These are phyloP conservation scores for Macrobrachium nipponense DNA, from an alignment of 1,140 invertebrate genomes.

Conservation along the genomic window DNA sequence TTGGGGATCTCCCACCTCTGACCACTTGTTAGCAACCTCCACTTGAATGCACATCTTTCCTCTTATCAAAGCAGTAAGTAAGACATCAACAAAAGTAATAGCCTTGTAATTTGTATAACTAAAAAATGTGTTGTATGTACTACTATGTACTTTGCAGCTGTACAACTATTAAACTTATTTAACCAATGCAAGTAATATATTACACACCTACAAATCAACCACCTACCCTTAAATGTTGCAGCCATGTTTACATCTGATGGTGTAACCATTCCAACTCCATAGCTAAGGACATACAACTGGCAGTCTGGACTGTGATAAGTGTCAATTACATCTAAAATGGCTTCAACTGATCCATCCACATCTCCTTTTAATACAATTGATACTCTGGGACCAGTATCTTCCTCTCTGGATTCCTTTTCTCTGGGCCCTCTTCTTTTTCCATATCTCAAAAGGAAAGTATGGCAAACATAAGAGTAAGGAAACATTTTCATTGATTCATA, in stretches of 20 bases:
- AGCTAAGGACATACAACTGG: constrained; percentile 86
- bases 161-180: too few relatives aligned
- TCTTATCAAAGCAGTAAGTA: constrained; percentile 71
- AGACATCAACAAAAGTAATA: constrained; percentile 65
- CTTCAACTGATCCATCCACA: constrained; percentile 80
- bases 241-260: constrained; percentile 89
- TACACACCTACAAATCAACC: background rate
- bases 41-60: too few relatives aligned
- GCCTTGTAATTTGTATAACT: too few relatives aligned
- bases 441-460: constrained; percentile 4
- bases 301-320: constrained; percentile 87
- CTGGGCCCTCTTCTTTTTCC: constrained; percentile 32
- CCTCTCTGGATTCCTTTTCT: constrained; percentile 72
- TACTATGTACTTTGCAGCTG: too few relatives aligned
- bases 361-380: constrained; percentile 72
- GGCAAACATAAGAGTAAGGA: background rate
- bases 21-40: too few relatives aligned
- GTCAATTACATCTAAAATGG: constrained; percentile 90
- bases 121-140: too few relatives aligned
- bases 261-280: constrained; percentile 87
- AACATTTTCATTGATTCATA: too few relatives aligned
- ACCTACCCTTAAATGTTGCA: constrained; percentile 79
- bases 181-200: too few relatives aligned
- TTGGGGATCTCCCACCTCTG: too few relatives aligned
- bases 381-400: constrained; percentile 68